phyloP scores from a whole-genome alignment of 1,140 invertebrate genomes.

The Scaptomyza pallida region DNA sequence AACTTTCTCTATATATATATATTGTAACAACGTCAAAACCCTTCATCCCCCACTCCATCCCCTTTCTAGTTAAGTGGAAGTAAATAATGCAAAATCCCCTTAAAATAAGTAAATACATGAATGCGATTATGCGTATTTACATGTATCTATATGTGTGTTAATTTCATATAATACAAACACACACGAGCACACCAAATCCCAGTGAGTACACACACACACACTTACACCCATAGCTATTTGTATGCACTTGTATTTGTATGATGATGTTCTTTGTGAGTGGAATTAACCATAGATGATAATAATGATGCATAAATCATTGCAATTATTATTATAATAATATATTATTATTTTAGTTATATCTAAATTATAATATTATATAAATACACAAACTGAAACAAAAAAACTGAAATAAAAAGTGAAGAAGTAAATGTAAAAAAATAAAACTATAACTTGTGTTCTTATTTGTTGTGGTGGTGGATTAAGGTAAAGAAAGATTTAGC shows the following conservation, averaged over 20 bases:
- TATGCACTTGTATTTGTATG: slow-evolving; percentile 64
- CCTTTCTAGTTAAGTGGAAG: slow-evolving; percentile 55
- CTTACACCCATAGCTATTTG: slow-evolving; percentile 37
- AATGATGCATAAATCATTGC: slow-evolving; percentile 40
- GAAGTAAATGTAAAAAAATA: slow-evolving; percentile 51
- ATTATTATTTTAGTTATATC: slow-evolving; percentile 58
- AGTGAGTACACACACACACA: slow-evolving; percentile 35
- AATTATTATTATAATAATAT: slow-evolving; percentile 42
- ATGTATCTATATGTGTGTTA: slow-evolving; percentile 46
- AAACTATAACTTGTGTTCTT: slow-evolving; percentile 14
- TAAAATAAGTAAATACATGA: neutral
- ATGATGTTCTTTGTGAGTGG: slow-evolving; percentile 66
- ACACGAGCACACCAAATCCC: slow-evolving; percentile 33
- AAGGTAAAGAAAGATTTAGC: neutral
- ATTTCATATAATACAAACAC: slow-evolving; percentile 56
- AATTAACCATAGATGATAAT: slow-evolving; percentile 52
- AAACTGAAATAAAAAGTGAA: slow-evolving; percentile 56
- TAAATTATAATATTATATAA: slow-evolving; percentile 55
- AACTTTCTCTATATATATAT: slow-evolving; percentile 18
- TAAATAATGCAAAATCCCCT: slow-evolving; percentile 61
- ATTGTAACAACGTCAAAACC: slow-evolving; percentile 51
- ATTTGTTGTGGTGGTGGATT: neutral
- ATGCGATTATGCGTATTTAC: slow-evolving; percentile 10
- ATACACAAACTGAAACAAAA: slow-evolving; percentile 49
- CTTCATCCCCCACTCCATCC: no score